These are phyloP conservation scores for Nymphalis urticae DNA, from an alignment of 2,888 invertebrate genomes.

Conservation along the genomic window DNA sequence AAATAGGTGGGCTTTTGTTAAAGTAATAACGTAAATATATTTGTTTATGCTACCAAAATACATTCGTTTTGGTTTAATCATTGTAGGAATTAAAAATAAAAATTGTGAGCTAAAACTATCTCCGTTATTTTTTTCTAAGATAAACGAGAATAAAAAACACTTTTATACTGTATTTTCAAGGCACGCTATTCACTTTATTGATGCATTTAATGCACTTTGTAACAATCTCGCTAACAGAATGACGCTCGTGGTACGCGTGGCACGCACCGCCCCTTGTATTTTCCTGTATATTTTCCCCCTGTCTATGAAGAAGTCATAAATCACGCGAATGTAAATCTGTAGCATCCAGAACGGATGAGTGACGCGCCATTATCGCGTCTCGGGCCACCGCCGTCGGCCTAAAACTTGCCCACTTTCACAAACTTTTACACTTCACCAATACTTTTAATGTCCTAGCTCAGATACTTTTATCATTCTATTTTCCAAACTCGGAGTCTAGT, in stretches of 20 bases:
- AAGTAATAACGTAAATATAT: constrained; percentile 1
- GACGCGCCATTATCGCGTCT: constrained; percentile 77
- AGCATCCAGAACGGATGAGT: constrained; percentile 77
- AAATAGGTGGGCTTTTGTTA: constrained; percentile 9
- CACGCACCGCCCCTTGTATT: constrained; percentile 54
- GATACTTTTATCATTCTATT: constrained; percentile 46
- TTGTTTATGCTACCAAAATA: not conserved
- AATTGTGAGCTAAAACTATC: not conserved
- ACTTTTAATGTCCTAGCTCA: constrained; percentile 48
- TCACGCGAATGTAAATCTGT: constrained; percentile 80
- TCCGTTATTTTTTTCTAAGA: not conserved
- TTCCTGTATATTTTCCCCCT: constrained; percentile 73
- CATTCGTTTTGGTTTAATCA: not conserved
- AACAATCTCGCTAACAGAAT: constrained; percentile 10
- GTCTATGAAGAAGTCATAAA: constrained; percentile 81
- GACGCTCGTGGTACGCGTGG: constrained; percentile 28
- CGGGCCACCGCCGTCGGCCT: constrained; percentile 55
- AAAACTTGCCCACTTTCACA: constrained; percentile 59
- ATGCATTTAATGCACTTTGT: constrained; percentile 19
- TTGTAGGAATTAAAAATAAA: not conserved
- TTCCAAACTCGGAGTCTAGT: constrained; percentile 41
- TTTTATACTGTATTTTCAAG: not conserved
- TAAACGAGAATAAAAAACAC: not conserved
- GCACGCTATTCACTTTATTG: not conserved
- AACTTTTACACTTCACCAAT: constrained; percentile 49